Evolutionary conservation across 2,888 invertebrate species (phyloP).

Genomic region (Pseudococcus viburni): DNA sequence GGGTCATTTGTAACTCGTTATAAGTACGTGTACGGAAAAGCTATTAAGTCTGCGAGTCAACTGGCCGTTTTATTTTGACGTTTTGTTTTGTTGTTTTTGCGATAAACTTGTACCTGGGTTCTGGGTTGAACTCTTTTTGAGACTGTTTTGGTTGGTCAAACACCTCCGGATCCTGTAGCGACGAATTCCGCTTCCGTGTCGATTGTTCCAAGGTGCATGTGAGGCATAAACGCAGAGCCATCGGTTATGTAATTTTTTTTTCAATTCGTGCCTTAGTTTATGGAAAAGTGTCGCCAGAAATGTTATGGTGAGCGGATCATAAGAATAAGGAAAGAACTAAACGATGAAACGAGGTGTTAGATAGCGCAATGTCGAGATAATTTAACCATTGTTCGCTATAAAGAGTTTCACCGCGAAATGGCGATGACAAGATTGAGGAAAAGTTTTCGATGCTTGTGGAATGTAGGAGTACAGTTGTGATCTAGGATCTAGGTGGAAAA

Average conservation of each 20-base stretch:
- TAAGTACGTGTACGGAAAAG: background rate
- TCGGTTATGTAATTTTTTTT: constrained; percentile 4
- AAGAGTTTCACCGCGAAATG: background rate
- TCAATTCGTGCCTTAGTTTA: background rate
- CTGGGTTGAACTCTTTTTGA: background rate
- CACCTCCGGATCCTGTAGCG: background rate
- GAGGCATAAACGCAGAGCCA: background rate
- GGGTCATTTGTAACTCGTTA: constrained; percentile 45
- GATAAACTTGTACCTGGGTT: background rate
- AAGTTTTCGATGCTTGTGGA: background rate
- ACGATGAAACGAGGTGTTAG: background rate
- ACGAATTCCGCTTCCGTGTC: constrained; percentile 32
- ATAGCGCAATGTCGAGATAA: background rate
- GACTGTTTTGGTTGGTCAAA: constrained; percentile 9
- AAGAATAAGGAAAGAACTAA: background rate
- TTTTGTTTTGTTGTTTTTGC: background rate
- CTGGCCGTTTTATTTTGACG: background rate
- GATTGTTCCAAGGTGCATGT: background rate
- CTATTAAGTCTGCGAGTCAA: constrained; percentile 5
- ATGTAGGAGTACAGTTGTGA: background rate
- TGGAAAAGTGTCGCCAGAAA: background rate
- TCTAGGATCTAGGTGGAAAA: background rate
- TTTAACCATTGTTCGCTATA: background rate
- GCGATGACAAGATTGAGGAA: background rate
- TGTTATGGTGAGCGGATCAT: background rate